Percentiles rank a stretch among this genome's conserved stretches.
Conservation (phyloP, 1,140 invertebrate genomes). For the Vollenhovia emeryi region DNA sequence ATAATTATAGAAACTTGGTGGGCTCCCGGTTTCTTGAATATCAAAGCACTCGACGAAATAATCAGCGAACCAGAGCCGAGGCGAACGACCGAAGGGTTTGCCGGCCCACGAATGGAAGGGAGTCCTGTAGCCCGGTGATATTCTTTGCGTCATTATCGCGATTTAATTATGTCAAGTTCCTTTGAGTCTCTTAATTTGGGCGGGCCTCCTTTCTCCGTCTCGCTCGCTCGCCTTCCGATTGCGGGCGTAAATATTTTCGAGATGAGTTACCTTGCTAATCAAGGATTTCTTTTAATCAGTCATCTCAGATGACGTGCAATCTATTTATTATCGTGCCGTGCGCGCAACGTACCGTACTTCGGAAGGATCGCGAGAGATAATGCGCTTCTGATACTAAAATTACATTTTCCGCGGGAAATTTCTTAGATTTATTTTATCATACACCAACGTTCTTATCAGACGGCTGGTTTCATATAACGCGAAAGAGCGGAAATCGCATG, state of each 20-base stretch:
- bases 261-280: conserved; percentile 55
- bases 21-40: conserved; percentile 72
- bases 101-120: conserved; percentile 33
- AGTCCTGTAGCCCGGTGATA: conserved; percentile 65
- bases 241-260: conserved; percentile 68
- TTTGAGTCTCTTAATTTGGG: conserved; percentile 77
- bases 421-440: conserved; percentile 16
- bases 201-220: conserved; percentile 41
- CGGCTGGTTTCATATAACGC: conserved; percentile 9
- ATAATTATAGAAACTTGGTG: conserved; percentile 73
- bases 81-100: conserved; percentile 69
- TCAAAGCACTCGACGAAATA: conserved; percentile 76
- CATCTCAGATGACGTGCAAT: conserved; percentile 30
- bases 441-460: conserved; percentile 9
- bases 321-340: conserved; percentile 22
- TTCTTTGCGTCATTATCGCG: conserved; percentile 81
- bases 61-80: conserved; percentile 67
- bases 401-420: conserved; percentile 8
- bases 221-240: conserved; percentile 30
- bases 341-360: not conserved
- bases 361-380: not conserved
- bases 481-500: not conserved
- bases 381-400: not conserved
- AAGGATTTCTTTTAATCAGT: conserved; percentile 72
- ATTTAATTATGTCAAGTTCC: conserved; percentile 80